These are phyloP conservation scores for Zootermopsis nevadensis DNA, from an alignment of 2,888 invertebrate species.

Conservation along the genomic window DNA sequence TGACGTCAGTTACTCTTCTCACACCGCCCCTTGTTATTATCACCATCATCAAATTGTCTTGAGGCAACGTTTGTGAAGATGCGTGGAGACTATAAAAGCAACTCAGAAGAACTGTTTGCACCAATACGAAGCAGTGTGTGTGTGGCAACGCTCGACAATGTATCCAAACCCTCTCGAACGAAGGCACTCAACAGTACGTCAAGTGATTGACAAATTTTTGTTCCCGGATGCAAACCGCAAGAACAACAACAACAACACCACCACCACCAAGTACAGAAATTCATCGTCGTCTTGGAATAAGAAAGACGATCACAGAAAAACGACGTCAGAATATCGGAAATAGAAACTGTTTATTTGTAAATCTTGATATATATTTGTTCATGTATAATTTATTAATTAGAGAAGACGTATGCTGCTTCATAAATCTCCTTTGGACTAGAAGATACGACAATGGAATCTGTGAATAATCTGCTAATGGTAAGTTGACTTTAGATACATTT, in stretches of 20 bases:
- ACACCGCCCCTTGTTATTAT: neutral
- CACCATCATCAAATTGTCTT: neutral
- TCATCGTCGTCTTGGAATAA: slow-evolving; percentile 4
- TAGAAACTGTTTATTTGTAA: neutral
- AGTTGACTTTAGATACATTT: too few relatives aligned
- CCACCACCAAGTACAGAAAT: slow-evolving; percentile 8
- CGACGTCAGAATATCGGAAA: slow-evolving; percentile 3
- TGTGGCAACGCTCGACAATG: slow-evolving; percentile 57
- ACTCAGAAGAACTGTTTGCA: neutral
- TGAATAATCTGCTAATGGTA: too few relatives aligned
- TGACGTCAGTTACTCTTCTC: slow-evolving; percentile 27
- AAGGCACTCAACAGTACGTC: slow-evolving; percentile 75
- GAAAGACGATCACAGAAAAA: neutral
- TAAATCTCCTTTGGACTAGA: too few relatives aligned
- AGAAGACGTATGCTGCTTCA: neutral
- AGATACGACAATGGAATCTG: too few relatives aligned
- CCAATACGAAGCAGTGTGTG: neutral
- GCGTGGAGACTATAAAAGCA: neutral
- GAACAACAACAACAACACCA: neutral
- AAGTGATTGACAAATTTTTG: slow-evolving; percentile 73
- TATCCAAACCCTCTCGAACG: slow-evolving; percentile 78
- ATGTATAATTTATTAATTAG: neutral
- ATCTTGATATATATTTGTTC: neutral
- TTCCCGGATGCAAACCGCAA: slow-evolving; percentile 62
- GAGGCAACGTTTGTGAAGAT: neutral